These are phyloP conservation scores for Guaruba guarouba DNA, from an alignment of 2,113 vertebrate genomes.

Conservation along the genomic window DNA sequence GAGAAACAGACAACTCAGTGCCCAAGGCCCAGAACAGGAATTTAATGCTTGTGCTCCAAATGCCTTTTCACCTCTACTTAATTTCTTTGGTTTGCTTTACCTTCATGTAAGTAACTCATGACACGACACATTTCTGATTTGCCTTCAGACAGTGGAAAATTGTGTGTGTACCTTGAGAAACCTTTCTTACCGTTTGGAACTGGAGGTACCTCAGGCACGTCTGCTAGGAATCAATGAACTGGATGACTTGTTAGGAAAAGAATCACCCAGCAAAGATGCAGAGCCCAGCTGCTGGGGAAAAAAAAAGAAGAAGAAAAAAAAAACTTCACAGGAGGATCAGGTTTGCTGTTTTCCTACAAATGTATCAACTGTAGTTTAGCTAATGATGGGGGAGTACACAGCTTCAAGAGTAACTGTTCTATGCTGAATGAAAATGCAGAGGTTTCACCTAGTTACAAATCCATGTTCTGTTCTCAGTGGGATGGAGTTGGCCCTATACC, in stretches of 20 bases:
- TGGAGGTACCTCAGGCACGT: slow-evolving; percentile 90
- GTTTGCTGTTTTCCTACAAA: slow-evolving; percentile 71
- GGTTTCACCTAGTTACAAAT: neutral
- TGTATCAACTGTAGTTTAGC: neutral
- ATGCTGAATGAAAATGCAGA: neutral
- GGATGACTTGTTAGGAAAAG: slow-evolving; percentile 86
- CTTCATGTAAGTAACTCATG: neutral
- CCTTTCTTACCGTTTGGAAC: slow-evolving; percentile 93
- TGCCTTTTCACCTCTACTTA: neutral
- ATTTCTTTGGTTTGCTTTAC: neutral
- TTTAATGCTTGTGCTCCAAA: neutral
- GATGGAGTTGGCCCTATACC: slow-evolving; percentile 97
- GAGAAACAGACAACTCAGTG: neutral
- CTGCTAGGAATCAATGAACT: slow-evolving; percentile 86
- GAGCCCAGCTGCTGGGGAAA: slow-evolving; percentile 96
- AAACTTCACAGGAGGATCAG: slow-evolving; percentile 86
- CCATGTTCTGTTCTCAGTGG: slow-evolving; percentile 77
- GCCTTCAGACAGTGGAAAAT: slow-evolving; percentile 93
- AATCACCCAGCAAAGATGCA: slow-evolving; percentile 90
- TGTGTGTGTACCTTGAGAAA: slow-evolving; percentile 96
- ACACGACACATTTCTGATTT: neutral
- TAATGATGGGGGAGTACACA: accelerated
- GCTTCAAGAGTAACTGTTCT: neutral
- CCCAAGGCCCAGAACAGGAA: neutral
- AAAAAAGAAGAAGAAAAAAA: slow-evolving; percentile 98